Evolutionary conservation across 2,888 invertebrate species (phyloP), one percentile per base, ranked within the genome.

Genomic region (Euzophera pinguis): DNA sequence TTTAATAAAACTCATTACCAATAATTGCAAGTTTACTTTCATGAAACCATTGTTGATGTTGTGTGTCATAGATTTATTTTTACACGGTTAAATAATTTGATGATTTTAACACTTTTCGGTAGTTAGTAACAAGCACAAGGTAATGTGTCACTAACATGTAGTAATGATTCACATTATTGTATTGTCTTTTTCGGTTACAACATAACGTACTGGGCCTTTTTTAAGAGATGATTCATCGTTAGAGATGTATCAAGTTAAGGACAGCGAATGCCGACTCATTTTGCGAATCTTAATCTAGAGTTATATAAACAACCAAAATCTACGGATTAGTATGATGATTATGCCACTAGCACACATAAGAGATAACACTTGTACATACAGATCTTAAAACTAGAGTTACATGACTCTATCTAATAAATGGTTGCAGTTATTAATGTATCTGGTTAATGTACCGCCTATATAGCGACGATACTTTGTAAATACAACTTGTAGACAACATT

Each of bases 121-220:
- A 43, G 29, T 29, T 43, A n/a, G n/a, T 43, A 13, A 29, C n/a
- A 9, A 43, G 13, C 9, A 43, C 43, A 29, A 43, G 43, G 27
- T 13, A 43, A 43, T 43, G 43, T 29, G 22, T 41, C 41, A 41
- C 43, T 29, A 43, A 42, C 12, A 43, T 43, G 27, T 27, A 43
- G 32, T 9, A 1, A 34, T 45, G 34, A 45, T 13, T 45, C 13
- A 45, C 32, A 14, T 9, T 22, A 32, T 32, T 4, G 32, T 9
- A 45, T 45, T 45, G 45, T 45, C 14, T 45, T 45, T 45, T 32
- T 45, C 22, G 13, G 32, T 34, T 45, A 45, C 45, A 32, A 13
- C 16, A 45, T 43, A 43, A 29, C 12, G 9, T 16, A 8, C n/a
- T 32, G 32, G 45, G 2, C 14, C 10, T 4, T 32, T 32, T n/a